Evolutionary conservation across 2,113 vertebrate genomes (phyloP).

Genomic region (Caretta caretta): DNA sequence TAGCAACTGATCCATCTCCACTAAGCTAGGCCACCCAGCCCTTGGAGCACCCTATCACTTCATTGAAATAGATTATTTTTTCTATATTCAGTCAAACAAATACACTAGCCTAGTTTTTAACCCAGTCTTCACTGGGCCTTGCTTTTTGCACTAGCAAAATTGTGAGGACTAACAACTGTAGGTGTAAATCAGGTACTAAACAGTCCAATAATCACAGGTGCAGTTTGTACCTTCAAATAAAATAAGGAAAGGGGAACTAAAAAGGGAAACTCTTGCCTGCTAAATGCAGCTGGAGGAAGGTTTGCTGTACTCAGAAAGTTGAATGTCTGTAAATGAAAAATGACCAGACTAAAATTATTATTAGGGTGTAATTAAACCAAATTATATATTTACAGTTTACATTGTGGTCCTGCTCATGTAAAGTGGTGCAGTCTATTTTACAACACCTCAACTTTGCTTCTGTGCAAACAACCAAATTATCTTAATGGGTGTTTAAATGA

Average conservation of each 20-base stretch:
- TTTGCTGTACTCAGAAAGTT: conserved; percentile 15
- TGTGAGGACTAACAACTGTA: rapidly evolving
- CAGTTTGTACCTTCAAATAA: not conserved
- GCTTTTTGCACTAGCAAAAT: not conserved
- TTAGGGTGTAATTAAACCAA: conserved; percentile 72
- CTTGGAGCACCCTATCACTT: not conserved
- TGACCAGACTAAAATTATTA: conserved; percentile 69
- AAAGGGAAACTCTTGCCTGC: not conserved
- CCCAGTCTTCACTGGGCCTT: not conserved
- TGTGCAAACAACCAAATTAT: conserved; percentile 53
- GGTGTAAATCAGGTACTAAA: not conserved
- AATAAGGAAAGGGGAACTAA: too few species aligned
- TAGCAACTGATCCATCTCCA: not conserved
- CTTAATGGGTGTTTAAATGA: conserved; percentile 63
- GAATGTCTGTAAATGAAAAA: conserved; percentile 46
- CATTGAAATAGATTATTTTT: not conserved
- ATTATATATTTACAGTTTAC: conserved; percentile 46
- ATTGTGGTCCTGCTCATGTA: conserved; percentile 17
- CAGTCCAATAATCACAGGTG: not conserved
- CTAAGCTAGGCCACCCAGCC: not conserved
- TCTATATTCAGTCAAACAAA: not conserved
- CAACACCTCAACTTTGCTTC: conserved; percentile 60
- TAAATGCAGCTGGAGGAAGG: not conserved
- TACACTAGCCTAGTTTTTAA: not conserved
- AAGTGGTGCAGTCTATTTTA: conserved; percentile 28